These are phyloP conservation scores for Diadema setosum DNA, from an alignment of 35 echinoderm and acorn worm species.

Conservation along the genomic window DNA sequence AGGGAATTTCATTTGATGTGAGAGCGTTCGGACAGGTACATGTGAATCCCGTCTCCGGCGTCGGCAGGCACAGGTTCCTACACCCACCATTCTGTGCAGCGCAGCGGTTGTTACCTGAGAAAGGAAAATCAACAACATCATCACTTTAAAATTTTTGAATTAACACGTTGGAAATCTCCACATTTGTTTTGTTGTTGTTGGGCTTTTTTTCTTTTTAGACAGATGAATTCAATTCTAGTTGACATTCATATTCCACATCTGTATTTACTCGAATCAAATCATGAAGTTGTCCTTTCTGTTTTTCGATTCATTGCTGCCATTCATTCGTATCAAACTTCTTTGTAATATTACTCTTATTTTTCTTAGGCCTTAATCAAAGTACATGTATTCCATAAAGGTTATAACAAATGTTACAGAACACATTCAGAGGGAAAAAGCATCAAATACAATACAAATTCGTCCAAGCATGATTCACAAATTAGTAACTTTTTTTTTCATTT, in stretches of 20 bases:
- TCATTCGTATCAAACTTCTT: no score
- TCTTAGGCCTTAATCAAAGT: no score
- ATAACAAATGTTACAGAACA: not conserved
- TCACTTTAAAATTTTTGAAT: not conserved
- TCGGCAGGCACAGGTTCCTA: conserved; percentile 82
- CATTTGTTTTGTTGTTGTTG: not conserved
- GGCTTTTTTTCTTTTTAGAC: not conserved
- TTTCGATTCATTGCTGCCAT: no score
- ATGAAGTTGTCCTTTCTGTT: not conserved
- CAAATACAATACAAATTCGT: no score
- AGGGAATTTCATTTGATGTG: conserved; percentile 79
- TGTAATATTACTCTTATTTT: no score
- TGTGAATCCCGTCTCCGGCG: conserved; percentile 21
- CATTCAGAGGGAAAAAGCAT: not conserved
- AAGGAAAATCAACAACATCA: not conserved
- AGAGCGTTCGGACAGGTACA: conserved; percentile 64
- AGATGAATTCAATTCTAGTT: not conserved
- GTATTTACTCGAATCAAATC: not conserved
- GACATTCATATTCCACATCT: not conserved
- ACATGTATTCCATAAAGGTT: not conserved
- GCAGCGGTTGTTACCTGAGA: conserved; percentile 82
- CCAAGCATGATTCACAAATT: no score
- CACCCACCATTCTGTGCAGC: conserved; percentile 74
- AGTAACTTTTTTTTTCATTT: no score
- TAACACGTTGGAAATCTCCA: not conserved